Evolutionary conservation across 2,113 vertebrate genomes (phyloP).

Genomic region (Chascanopsetta lugubris): DNA sequence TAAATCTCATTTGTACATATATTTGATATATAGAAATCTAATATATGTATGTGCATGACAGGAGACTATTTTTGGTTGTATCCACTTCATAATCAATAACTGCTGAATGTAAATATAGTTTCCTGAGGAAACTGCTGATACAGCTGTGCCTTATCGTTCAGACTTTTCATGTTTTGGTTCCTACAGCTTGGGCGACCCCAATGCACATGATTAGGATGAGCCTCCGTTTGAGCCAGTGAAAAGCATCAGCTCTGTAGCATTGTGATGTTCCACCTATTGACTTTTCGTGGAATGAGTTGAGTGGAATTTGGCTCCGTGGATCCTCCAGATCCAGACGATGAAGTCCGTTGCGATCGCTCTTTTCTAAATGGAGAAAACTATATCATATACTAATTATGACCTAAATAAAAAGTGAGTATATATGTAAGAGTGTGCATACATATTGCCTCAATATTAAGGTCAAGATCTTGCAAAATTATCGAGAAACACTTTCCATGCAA

Average conservation of each 20-base stretch:
- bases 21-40: no score
- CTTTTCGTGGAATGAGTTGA: neutral
- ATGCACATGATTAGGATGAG: no score
- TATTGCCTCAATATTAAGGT: neutral
- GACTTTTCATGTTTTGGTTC: neutral
- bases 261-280: neutral
- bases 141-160: neutral
- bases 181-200: no score
- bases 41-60: no score
- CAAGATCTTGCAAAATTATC: neutral
- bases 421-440: neutral
- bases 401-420: neutral
- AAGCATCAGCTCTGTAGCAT: no score
- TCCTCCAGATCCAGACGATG: neutral
- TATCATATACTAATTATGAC: neutral
- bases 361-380: neutral
- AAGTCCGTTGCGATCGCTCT: no score
- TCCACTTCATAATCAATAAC: no score
- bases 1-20: no score
- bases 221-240: no score
- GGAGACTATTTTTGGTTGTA: neutral
- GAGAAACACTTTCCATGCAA: neutral
- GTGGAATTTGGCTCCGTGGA: neutral
- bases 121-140: no score
- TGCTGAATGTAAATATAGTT: neutral